Evolutionary conservation across 2,888 invertebrate genomes (phyloP), one percentile per base, ranked within the genome.

Genomic region (Sericinus montela): DNA sequence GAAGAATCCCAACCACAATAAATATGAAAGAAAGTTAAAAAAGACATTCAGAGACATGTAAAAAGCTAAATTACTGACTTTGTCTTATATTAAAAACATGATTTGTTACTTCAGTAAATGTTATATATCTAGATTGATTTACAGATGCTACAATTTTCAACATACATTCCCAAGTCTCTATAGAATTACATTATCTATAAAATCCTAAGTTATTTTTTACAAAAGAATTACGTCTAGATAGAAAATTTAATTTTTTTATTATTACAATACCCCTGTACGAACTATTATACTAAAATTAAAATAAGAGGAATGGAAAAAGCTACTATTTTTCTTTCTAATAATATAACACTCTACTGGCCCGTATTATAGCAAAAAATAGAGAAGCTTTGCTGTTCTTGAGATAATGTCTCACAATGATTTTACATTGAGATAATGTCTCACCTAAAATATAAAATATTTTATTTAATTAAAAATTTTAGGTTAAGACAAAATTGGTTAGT

Each of bases 191-290:
- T 42, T 32, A 42, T 9, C 25, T 42, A 32, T 16, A 29, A 29
- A 32, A 25, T 7, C 19, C 35, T 35, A 11, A 19, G n/a, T n/a
- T 40, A 28, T 35, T 35, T 5, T 10, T 19, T 39, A 39, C 8
- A 8, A 34, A 11, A 25, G 7, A 28, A 4, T 40, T 40, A 32
- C 4, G 19, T 32, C 11, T 19, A 42, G 6, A 42, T 42, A 42
- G 8, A 42, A 42, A 42, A 42, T 13, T 47, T 34, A 11, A 43
- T 15, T 8, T 37, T 32, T 40, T 39, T 35, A 35, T 11, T 11
- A 32, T 47, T 47, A 47, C 6, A 46, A 35, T 41, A 28, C 35
- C 47, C 47, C 47, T 47, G 47, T 47, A 46, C 25, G 30, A 19
- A 38, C 40, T 39, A 42, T 41, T 19, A 41, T 1, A 40, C 28